Conservation (phyloP, 2,797 vertebrate species). For the Gymnothorax reevesii region DNA sequence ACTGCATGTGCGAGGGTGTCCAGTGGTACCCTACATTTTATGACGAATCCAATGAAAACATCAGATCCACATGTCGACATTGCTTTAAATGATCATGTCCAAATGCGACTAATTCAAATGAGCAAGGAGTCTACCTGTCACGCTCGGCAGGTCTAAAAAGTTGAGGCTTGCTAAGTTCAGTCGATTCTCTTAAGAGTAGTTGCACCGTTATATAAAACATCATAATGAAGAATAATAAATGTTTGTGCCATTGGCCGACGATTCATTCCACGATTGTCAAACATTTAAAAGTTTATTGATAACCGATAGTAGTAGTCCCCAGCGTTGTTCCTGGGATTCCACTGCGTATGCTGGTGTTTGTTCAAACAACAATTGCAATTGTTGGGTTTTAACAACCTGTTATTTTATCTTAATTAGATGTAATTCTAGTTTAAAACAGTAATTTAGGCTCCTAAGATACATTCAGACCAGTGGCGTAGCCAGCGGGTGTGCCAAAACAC, state of each 20-base stretch:
- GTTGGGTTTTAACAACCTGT: no score
- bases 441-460: no score
- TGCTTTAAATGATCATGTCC: slow-evolving; percentile 33
- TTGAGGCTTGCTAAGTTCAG: neutral
- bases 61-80: slow-evolving; percentile 50
- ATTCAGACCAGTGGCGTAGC: no score
- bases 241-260: neutral
- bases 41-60: slow-evolving; percentile 51
- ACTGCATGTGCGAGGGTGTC: slow-evolving; percentile 38
- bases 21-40: slow-evolving; percentile 43
- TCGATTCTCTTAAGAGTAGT: neutral
- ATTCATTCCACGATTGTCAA: neutral
- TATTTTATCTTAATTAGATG: no score
- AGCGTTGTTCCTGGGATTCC: no score
- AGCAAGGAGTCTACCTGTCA: neutral
- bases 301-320: no score
- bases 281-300: neutral
- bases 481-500: no score
- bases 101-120: slow-evolving; percentile 3
- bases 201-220: neutral
- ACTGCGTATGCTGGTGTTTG: no score
- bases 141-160: neutral
- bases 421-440: no score
- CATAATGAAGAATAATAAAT: neutral
- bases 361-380: no score